Evolutionary conservation across 2,113 vertebrate genomes (phyloP), one percentile per base, ranked within the genome.

Genomic region (Thomomys bottae): DNA sequence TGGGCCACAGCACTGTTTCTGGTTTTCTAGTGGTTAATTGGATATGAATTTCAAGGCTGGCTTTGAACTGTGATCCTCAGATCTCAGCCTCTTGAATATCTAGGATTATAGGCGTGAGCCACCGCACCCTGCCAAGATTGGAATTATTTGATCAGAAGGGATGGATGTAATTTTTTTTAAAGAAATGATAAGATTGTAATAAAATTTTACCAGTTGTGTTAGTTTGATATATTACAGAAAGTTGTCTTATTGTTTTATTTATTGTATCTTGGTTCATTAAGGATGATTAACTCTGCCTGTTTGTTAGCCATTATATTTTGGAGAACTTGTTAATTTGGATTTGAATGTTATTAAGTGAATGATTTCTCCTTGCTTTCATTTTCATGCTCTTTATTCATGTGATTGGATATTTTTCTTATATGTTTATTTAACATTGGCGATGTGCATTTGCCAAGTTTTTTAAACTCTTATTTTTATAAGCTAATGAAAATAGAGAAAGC

Each of bases 351-450:
- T 86, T 89, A 75, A 64, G 42, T 32, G 20, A 83, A 57, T 78
- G 17, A n/a, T 67, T 24, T 64, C 26, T 82, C 6, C 2, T 66
- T 81, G 42, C 64, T 82, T 82, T 78, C 42, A 36, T 5, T 72
- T 90, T 15, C 10, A 4, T 88, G 36, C 38, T 91, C 66, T 84
- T 68, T 49, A 23, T 81, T 91, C 88, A 1, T 84, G 36, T 78
- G 57, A 15, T 54, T 2, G 49, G 32, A 81, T 15, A 42, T 8
- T 61, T 76, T 72, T 85, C 15, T 7, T 84, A 8, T 75, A 64
- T 85, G n/a, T 78, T 93, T 95, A 61, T 49, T 14, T n/a, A 54
- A 12, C 15, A 54, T 30, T 91, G 26, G 63, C 88, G 59, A 9
- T 42, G 0, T 77, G 12, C 40, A 86, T 72, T 64, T 78, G 30